These are phyloP conservation scores for Euzophera pinguis DNA, from an alignment of 2,888 invertebrate species.

Conservation along the genomic window DNA sequence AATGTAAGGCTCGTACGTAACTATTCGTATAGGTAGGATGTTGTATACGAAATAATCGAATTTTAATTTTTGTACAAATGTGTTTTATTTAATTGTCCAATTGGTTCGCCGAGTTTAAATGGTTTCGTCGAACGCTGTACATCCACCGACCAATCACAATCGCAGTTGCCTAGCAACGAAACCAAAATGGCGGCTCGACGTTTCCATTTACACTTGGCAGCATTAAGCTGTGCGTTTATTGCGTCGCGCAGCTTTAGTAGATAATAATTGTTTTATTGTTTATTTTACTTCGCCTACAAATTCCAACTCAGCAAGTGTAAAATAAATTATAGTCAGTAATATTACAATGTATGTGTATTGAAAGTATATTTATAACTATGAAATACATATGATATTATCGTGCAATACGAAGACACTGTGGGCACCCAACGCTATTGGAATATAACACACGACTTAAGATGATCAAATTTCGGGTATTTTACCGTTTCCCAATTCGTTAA, in stretches of 20 bases:
- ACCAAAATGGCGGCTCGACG: not conserved
- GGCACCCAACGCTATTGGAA: not conserved
- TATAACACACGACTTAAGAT: too few species aligned
- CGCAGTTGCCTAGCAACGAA: not conserved
- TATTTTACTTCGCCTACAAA: not conserved
- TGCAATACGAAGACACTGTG: constrained; percentile 1
- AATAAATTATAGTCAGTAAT: constrained; percentile 9
- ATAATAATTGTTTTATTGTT: constrained; percentile 6
- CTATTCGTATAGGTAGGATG: constrained; percentile 12
- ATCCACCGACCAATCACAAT: not conserved
- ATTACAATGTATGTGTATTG: constrained; percentile 1
- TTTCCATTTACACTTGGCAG: not conserved
- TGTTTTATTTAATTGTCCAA: constrained; percentile 21
- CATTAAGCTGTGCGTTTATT: too few species aligned
- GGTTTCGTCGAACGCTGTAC: not conserved
- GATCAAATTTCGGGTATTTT: too few species aligned
- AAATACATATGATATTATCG: not conserved
- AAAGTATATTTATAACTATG: constrained; percentile 3
- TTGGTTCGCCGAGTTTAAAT: constrained; percentile 2
- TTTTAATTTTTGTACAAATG: constrained; percentile 29
- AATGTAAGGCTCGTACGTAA: constrained; percentile 3
- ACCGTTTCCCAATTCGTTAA: too few species aligned
- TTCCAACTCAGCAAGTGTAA: constrained; percentile 1
- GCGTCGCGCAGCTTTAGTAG: too few species aligned
- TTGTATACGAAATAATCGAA: constrained; percentile 26